Percentiles rank a stretch among this genome's conserved stretches.
Evolutionary conservation across 2,797 vertebrate genomes (phyloP).

Genomic region (Danio aesculapii): DNA sequence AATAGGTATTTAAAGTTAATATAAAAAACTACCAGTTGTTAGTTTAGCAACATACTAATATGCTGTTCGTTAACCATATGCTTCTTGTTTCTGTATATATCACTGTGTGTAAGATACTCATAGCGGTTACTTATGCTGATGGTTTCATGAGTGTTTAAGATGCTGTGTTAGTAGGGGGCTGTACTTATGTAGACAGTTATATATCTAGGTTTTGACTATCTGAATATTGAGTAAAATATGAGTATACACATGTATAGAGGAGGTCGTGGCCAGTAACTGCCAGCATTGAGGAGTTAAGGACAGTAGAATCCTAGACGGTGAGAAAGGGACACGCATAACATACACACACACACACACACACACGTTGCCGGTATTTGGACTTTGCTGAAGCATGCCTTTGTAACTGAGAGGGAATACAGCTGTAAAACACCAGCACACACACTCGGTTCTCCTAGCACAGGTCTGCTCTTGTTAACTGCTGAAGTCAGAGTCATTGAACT

Average conservation of each 20-base stretch:
- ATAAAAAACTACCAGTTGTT: no score
- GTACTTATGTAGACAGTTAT: no score
- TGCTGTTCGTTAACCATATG: no score
- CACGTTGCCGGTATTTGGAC: conserved; percentile 48
- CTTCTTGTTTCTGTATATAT: no score
- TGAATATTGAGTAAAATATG: background rate
- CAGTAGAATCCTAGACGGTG: conserved; percentile 53
- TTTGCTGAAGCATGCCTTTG: conserved; percentile 55
- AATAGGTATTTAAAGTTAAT: no score
- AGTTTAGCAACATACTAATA: no score
- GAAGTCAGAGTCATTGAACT: conserved; percentile 28
- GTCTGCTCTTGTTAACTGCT: conserved; percentile 40
- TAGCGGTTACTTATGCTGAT: background rate
- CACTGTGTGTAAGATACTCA: no score
- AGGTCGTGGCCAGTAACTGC: conserved; percentile 23
- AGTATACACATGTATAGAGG: conserved; percentile 14
- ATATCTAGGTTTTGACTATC: background rate
- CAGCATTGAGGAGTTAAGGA: conserved; percentile 15
- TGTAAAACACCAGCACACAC: conserved; percentile 55
- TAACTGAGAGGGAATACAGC: conserved; percentile 34
- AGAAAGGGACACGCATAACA: conserved; percentile 39
- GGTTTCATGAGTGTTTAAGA: background rate
- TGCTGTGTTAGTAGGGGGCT: background rate
- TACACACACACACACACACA: background rate
- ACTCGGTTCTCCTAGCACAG: conserved; percentile 46